Evolutionary conservation across 1,140 invertebrate genomes (phyloP), one percentile per base, ranked within the genome.

Genomic region (Oedothorax gibbosus): DNA sequence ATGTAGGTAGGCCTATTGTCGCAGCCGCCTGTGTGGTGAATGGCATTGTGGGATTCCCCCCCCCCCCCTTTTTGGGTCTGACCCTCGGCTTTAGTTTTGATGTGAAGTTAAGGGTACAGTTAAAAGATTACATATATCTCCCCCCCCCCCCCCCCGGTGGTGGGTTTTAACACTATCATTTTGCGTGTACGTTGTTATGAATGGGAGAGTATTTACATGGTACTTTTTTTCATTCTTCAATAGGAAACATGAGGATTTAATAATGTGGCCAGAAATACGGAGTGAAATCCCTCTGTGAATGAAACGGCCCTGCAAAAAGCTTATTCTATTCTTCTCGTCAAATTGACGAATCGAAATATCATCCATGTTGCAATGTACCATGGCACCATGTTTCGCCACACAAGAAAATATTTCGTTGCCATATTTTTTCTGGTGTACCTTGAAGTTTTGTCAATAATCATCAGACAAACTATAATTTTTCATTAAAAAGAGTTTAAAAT

Each of bases 1-100:
- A 84, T 84, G 81, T 49, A 76, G 56, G 20, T 54, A 66, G 71
- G 71, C 81, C 35, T 35, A 35, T 35, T 62, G 69, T 53, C 6
- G 54, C 12, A n/a, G 12, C n/a, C 57, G 15, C 14, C 4, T 49
- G 50, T 53, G 35, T 35, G 35, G 35, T 35, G 35, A 35, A 35
- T 35, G 35, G 35, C 35, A 35, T 35, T 35, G 35, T 35, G 35
- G 35, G 35, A 35, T 50, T 7, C 35, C 18, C 20, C 18, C 53
- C 53, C 18, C 53, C 12, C 53, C 53, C 20, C 8, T 14, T 20
- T 66, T 79, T 49, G 54, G 66, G 15, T 62, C 18, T 56, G 69
- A n/a, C 15, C 35, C n/a, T 15, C 35, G 9, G 50, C 64, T 79
- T 56, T 50, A 54, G 50, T 66, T 66, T 66, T 66, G 53, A 69